Percentiles rank a stretch among this genome's conserved stretches.
These are phyloP conservation scores for Sebastiscus albofasciatus DNA, from an alignment of 2,797 vertebrate species.

Conservation along the genomic window DNA sequence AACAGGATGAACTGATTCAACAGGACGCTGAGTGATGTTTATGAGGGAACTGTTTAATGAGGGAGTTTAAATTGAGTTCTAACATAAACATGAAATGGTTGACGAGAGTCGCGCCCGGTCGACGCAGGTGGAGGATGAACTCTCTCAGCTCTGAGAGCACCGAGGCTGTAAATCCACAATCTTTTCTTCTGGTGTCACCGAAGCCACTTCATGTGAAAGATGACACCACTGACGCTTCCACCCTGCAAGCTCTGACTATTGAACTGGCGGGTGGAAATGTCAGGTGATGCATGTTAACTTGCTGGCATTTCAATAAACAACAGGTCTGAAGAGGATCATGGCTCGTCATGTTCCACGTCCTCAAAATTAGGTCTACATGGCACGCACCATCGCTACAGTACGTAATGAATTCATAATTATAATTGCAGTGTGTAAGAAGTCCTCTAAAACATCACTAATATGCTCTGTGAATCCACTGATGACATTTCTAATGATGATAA, in stretches of 20 bases:
- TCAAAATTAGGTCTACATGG: neutral
- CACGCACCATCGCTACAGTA: neutral
- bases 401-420: constrained; percentile 24
- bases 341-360: neutral
- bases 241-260: neutral
- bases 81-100: neutral
- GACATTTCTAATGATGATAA: constrained; percentile 35
- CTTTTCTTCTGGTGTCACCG: constrained; percentile 22
- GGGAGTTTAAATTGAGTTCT: neutral
- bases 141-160: neutral
- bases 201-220: constrained; percentile 44
- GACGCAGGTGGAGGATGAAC: neutral
- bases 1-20: constrained; percentile 10
- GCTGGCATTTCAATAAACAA: constrained; percentile 41
- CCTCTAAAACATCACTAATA: constrained; percentile 15
- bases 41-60: neutral
- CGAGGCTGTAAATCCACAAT: constrained; percentile 19
- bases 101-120: neutral
- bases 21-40: neutral
- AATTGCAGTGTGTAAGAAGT: constrained; percentile 24
- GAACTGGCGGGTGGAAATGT: constrained; percentile 54
- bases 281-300: constrained; percentile 56
- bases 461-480: constrained; percentile 9
- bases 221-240: constrained; percentile 13
- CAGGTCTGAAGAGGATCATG: constrained; percentile 6